Evolutionary conservation across 2,113 vertebrate genomes (phyloP).

Genomic region (Cricetomys ansorgei): DNA sequence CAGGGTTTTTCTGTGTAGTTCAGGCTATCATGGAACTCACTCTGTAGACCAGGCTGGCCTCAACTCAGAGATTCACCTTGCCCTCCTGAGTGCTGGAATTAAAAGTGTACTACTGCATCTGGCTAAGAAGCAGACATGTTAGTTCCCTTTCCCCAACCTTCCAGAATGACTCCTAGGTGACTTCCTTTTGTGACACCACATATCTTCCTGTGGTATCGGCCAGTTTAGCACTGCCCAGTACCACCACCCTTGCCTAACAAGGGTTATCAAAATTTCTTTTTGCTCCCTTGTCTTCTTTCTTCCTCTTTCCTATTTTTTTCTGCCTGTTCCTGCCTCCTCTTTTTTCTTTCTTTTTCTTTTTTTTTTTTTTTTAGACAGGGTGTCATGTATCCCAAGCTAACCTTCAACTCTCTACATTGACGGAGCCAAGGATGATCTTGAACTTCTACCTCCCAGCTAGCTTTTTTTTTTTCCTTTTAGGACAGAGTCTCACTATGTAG

Average conservation of each 20-base stretch:
- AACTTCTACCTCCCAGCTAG: neutral
- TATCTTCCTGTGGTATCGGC: neutral
- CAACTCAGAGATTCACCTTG: neutral
- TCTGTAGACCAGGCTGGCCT: neutral
- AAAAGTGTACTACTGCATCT: neutral
- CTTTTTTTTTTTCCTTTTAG: neutral
- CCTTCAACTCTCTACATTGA: neutral
- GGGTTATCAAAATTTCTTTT: neutral
- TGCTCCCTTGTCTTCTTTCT: neutral
- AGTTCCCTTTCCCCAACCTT: neutral
- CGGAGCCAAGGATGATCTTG: neutral
- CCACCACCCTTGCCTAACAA: neutral
- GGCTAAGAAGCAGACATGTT: neutral
- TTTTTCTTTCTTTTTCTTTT: neutral
- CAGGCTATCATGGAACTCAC: neutral
- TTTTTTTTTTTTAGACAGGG: neutral
- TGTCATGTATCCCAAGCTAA: neutral
- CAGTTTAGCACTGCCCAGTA: neutral
- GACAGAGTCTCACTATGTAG: too few relatives aligned
- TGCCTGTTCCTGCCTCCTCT: neutral
- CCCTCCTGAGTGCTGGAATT: neutral
- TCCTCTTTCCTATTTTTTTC: neutral
- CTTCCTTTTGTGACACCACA: conserved; percentile 66
- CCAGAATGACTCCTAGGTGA: neutral
- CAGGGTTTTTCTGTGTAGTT: neutral